Conservation (phyloP, 2,113 vertebrate species). For the Corvus hawaiiensis region DNA sequence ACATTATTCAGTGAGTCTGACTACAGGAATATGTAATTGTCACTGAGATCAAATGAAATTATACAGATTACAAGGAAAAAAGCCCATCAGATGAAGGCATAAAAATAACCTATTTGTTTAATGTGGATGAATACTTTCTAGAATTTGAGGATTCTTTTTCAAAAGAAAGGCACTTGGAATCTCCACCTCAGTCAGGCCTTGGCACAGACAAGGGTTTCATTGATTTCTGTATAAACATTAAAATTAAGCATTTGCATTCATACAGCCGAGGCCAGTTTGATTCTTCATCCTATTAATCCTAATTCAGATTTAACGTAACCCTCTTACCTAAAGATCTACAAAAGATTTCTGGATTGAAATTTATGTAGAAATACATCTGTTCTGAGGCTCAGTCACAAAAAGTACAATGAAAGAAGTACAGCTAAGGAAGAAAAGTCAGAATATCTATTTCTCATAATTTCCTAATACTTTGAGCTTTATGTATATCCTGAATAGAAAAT, state of each 20-base stretch:
- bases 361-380: not conserved
- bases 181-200: constrained; percentile 71
- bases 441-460: not conserved
- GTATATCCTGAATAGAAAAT: not conserved
- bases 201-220: constrained; percentile 71
- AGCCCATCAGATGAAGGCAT: not conserved
- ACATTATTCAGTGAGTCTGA: not conserved
- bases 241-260: not conserved
- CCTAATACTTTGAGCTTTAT: not conserved
- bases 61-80: not conserved
- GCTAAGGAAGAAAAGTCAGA: not conserved
- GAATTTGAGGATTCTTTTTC: constrained; percentile 72
- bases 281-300: not conserved
- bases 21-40: not conserved
- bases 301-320: not conserved
- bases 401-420: not conserved
- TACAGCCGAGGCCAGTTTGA: not conserved
- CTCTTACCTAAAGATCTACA: not conserved
- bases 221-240: constrained; percentile 67
- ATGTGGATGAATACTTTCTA: constrained; percentile 44
- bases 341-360: not conserved
- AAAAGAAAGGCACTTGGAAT: constrained; percentile 75
- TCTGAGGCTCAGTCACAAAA: not conserved
- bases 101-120: not conserved
- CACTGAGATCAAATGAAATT: not conserved